phyloP scores from a whole-genome alignment of 2,113 vertebrate genomes.

The Glaucidium brasilianum region DNA sequence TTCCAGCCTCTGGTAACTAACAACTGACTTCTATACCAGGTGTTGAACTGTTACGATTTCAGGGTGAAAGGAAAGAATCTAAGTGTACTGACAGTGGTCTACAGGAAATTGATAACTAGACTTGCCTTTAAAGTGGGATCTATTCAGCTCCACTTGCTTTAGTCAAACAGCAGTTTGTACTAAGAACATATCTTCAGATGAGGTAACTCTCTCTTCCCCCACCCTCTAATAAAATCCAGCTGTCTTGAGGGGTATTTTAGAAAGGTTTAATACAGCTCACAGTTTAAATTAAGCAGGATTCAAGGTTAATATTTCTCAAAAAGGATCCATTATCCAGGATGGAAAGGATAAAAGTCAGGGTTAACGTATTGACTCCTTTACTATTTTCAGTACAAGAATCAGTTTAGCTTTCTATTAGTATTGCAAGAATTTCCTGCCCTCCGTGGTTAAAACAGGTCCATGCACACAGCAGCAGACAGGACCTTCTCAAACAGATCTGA shows the following conservation, averaged over 20 bases:
- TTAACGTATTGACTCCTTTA: not conserved
- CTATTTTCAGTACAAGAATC: not conserved
- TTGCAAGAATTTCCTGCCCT: not conserved
- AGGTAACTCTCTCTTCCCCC: not conserved
- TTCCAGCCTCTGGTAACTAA: not conserved
- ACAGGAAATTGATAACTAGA: not conserved
- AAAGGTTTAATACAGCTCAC: not conserved
- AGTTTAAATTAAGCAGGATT: slow-evolving; percentile 9
- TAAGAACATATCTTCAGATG: not conserved
- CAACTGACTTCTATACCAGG: not conserved
- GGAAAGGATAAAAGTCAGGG: not conserved
- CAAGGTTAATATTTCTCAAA: not conserved
- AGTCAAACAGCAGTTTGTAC: not conserved
- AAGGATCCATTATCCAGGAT: not conserved
- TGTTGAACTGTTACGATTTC: not conserved
- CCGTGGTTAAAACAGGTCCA: not conserved
- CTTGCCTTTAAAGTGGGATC: not conserved
- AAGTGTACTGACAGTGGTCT: not conserved
- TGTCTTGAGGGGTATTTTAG: not conserved
- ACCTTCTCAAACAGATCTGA: not conserved
- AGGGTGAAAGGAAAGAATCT: not conserved
- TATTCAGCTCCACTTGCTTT: not conserved
- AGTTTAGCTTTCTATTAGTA: not conserved
- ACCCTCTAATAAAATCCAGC: not conserved
- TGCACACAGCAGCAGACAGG: not conserved